phyloP scores from a whole-genome alignment of 2,888 invertebrate genomes.

The Bhutanitis thaidina region DNA sequence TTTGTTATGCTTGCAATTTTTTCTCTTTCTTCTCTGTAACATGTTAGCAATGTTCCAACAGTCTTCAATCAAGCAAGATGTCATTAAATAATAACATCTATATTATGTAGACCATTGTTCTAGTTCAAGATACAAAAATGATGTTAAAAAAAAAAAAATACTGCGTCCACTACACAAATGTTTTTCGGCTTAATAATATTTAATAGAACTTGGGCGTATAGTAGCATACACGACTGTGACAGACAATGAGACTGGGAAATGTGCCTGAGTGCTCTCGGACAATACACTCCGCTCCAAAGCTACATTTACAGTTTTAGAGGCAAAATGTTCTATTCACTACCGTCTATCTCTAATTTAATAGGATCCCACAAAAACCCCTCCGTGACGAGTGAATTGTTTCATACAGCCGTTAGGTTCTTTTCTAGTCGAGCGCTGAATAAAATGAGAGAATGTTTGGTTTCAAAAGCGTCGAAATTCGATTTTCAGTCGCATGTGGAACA shows the following conservation, averaged over 20 bases:
- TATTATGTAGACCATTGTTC: constrained; percentile 5
- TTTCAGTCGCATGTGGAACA: constrained; percentile 17
- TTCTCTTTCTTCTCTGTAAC: too few relatives aligned
- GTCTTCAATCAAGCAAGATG: too few relatives aligned
- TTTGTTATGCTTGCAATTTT: too few relatives aligned
- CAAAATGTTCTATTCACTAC: constrained; percentile 27
- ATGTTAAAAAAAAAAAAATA: constrained; percentile 2
- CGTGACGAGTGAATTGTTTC: constrained; percentile 46
- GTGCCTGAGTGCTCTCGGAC: constrained; percentile 17
- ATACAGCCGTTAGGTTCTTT: constrained; percentile 31
- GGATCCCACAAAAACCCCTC: constrained; percentile 37
- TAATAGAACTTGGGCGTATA: constrained; percentile 13
- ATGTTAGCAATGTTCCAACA: too few relatives aligned
- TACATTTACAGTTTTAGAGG: constrained; percentile 26
- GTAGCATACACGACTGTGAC: constrained; percentile 6
- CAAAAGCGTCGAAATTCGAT: constrained; percentile 29
- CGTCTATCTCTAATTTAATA: constrained; percentile 40
- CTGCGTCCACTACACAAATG: constrained; percentile 7
- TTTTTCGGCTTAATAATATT: constrained; percentile 12
- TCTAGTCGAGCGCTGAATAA: constrained; percentile 21
- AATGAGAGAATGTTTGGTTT: constrained; percentile 28
- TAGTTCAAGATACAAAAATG: neutral
- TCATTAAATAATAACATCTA: too few relatives aligned
- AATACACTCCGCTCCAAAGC: constrained; percentile 6
- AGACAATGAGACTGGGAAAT: constrained; percentile 16